Evolutionary conservation across 2,113 vertebrate genomes (phyloP).

Genomic region (Alethe castanea): DNA sequence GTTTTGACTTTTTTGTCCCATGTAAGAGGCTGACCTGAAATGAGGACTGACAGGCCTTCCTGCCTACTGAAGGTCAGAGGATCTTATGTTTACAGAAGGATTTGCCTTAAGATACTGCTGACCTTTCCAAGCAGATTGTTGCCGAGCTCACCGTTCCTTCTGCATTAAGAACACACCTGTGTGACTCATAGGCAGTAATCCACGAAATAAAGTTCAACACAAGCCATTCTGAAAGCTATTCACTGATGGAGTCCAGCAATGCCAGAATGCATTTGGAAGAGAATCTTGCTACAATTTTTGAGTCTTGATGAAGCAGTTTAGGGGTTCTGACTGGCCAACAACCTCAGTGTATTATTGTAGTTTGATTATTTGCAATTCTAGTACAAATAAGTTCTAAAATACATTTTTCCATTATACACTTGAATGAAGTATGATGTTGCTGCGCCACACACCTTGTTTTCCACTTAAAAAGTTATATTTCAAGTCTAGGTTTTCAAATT

Average conservation of each 20-base stretch:
- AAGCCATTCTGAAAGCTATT: neutral
- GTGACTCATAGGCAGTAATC: constrained; percentile 33
- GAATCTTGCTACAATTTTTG: neutral
- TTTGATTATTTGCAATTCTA: neutral
- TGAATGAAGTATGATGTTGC: neutral
- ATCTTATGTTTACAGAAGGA: constrained; percentile 57
- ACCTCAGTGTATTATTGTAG: neutral
- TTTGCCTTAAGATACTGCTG: constrained; percentile 71
- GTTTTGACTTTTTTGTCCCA: constrained; percentile 13
- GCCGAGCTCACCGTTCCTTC: neutral
- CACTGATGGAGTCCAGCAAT: neutral
- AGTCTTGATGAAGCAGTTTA: neutral
- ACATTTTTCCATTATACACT: neutral
- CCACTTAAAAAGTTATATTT: neutral
- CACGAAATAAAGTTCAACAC: neutral
- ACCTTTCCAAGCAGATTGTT: constrained; percentile 72
- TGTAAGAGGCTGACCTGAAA: constrained; percentile 49
- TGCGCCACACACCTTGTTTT: neutral
- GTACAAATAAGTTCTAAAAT: neutral
- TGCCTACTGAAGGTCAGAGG: constrained; percentile 43
- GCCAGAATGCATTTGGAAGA: neutral
- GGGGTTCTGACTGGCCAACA: neutral
- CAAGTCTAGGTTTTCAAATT: neutral
- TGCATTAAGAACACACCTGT: constrained; percentile 12
- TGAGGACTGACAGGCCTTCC: constrained; percentile 63